These are phyloP conservation scores for Hippopotamyrus pictus DNA, from an alignment of 2,797 vertebrate species.

Conservation along the genomic window DNA sequence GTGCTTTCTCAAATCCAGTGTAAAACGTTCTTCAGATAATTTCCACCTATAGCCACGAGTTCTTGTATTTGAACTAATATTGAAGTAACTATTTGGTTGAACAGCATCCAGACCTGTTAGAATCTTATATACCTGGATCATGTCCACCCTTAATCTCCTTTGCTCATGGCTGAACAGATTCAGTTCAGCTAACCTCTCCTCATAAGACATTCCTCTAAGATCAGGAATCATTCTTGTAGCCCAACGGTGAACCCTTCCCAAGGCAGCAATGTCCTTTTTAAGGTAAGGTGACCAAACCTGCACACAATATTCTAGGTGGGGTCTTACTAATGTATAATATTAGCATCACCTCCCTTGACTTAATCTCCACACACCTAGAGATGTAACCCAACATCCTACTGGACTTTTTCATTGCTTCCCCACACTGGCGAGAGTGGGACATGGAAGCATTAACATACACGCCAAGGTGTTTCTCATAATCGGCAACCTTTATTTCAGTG, in stretches of 20 bases:
- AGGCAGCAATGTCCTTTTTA: too few species aligned
- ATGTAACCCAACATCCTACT: neutral
- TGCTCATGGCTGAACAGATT: neutral
- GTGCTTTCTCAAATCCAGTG: neutral
- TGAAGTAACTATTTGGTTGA: neutral
- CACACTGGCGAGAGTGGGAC: neutral
- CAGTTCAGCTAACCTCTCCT: too few species aligned
- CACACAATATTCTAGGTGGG: too few species aligned
- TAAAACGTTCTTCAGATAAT: neutral
- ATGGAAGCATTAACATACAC: too few species aligned
- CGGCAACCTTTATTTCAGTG: too few species aligned
- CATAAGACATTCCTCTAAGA: too few species aligned
- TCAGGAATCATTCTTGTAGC: too few species aligned
- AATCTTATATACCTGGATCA: neutral
- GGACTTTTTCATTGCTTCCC: neutral
- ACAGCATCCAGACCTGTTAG: neutral
- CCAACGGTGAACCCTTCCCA: too few species aligned
- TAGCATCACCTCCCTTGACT: neutral
- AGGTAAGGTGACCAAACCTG: too few species aligned
- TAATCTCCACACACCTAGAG: neutral
- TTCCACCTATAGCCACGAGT: neutral
- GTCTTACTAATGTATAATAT: neutral
- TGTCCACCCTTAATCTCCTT: neutral
- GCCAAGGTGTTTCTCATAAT: too few species aligned
- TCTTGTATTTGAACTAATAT: neutral